Evolutionary conservation across 2,888 invertebrate species (phyloP).

Genomic region (Melipona bicolor): DNA sequence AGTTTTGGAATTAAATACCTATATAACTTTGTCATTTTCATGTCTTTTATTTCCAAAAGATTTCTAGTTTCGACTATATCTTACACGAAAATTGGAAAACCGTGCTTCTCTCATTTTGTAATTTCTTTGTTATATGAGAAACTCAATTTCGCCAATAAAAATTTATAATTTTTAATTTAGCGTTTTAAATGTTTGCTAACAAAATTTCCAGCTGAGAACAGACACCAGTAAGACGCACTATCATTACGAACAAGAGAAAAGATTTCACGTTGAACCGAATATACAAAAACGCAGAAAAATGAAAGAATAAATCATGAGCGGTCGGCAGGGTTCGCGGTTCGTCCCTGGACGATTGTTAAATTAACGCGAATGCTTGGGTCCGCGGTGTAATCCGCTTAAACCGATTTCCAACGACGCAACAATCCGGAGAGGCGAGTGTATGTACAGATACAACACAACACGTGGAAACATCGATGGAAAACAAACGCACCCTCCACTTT

Average conservation of each 20-base stretch:
- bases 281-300: not conserved
- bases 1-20: too few relatives aligned
- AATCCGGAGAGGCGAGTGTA: slow-evolving; percentile 23
- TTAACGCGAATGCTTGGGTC: slow-evolving; percentile 25
- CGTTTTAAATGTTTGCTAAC: not conserved
- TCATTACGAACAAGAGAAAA: not conserved
- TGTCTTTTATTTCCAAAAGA: too few relatives aligned
- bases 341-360: slow-evolving; percentile 19
- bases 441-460: not conserved
- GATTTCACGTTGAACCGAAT: not conserved
- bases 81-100: too few relatives aligned
- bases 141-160: too few relatives aligned
- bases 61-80: too few relatives aligned
- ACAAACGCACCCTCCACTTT: not conserved
- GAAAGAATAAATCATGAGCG: not conserved
- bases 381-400: slow-evolving; percentile 50
- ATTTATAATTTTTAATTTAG: not conserved
- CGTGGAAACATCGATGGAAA: slow-evolving; percentile 1
- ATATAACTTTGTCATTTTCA: too few relatives aligned
- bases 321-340: slow-evolving; percentile 1
- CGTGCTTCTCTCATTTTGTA: too few relatives aligned
- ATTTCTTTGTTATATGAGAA: too few relatives aligned
- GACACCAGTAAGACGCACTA: not conserved
- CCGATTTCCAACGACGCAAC: slow-evolving; percentile 34
- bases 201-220: not conserved